Evolutionary conservation across 2,888 invertebrate genomes (phyloP).

Genomic region (Diarsia mendica): DNA sequence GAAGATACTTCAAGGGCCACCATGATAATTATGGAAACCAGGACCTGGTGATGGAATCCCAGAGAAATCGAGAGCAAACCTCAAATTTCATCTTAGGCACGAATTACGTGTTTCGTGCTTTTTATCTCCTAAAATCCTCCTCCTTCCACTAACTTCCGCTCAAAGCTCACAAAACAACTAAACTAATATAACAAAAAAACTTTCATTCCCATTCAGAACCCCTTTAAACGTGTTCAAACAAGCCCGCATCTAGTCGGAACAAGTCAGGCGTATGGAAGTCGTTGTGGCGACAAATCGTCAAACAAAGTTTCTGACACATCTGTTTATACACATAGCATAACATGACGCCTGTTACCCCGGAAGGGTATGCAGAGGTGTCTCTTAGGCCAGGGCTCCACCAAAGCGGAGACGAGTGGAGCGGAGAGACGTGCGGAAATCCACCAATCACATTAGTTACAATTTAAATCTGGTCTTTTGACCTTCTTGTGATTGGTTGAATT

Average conservation of each 20-base stretch:
- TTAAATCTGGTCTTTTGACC: no score
- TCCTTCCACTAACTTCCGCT: neutral
- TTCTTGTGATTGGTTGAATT: no score
- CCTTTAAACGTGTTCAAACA: conserved; percentile 41
- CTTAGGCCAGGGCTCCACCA: no score
- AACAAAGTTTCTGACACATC: conserved; percentile 18
- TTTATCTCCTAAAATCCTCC: neutral
- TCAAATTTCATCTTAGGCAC: no score
- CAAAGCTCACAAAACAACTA: conserved; percentile 14
- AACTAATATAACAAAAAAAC: conserved; percentile 22
- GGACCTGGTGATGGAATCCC: no score
- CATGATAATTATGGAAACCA: no score
- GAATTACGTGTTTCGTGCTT: no score
- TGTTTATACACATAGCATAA: conserved; percentile 12
- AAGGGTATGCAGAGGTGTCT: neutral
- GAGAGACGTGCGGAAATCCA: no score
- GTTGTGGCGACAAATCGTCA: conserved; percentile 10
- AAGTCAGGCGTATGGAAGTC: conserved; percentile 20
- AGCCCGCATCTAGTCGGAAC: conserved; percentile 45
- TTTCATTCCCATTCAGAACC: conserved; percentile 24
- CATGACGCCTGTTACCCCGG: neutral
- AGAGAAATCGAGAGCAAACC: no score
- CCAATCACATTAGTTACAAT: no score
- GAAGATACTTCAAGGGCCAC: no score
- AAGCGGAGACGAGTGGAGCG: no score